These are phyloP conservation scores for Paguma larvata DNA, from an alignment of 2,797 vertebrate species.

Conservation along the genomic window DNA sequence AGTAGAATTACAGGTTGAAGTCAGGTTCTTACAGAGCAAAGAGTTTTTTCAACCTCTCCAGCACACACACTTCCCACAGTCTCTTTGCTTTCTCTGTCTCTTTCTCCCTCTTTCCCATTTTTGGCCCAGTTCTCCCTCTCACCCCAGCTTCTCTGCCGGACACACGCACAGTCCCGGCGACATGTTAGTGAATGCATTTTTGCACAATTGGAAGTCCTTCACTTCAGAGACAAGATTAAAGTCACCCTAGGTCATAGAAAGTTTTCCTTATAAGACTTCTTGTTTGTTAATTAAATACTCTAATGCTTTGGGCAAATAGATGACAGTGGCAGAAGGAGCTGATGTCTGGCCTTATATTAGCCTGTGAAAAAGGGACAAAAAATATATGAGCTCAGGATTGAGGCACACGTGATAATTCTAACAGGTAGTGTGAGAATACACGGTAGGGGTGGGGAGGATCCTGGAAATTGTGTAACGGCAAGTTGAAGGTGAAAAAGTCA, in stretches of 20 bases:
- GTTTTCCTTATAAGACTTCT: slow-evolving; percentile 22
- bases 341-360: neutral
- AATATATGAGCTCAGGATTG: neutral
- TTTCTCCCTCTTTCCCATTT: neutral
- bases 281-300: slow-evolving; percentile 18
- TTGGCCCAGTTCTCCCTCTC: neutral
- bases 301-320: neutral
- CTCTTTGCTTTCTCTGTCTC: neutral
- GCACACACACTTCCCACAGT: neutral
- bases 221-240: slow-evolving; percentile 37
- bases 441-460: neutral
- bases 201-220: slow-evolving; percentile 1
- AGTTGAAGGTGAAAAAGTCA: slow-evolving; percentile 14
- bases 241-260: neutral
- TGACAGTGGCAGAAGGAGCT: neutral
- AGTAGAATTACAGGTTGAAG: neutral
- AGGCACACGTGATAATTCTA: slow-evolving; percentile 11
- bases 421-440: neutral
- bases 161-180: neutral
- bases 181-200: neutral
- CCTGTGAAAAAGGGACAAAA: neutral
- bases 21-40: neutral
- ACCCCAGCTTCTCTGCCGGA: too few species aligned
- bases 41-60: neutral
- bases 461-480: neutral